A percentile compares a stretch with the other conserved stretches of the same genome.
Conservation (phyloP, 2,113 vertebrate genomes). For the Marcusenius ussheri region DNA sequence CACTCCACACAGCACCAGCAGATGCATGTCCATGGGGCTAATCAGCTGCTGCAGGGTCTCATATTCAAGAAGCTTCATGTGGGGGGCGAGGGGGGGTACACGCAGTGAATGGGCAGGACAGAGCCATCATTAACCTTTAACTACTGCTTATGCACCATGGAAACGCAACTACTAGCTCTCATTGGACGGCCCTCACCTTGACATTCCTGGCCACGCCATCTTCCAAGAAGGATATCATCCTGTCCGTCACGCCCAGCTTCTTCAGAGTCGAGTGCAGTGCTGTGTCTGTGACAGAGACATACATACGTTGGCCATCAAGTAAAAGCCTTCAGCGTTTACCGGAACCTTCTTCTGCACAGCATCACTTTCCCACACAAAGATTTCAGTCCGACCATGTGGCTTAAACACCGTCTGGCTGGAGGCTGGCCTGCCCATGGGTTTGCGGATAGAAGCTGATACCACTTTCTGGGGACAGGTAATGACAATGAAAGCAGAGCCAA, state of each 20-base stretch:
- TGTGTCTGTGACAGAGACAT: slow-evolving; percentile 58
- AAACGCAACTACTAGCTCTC: neutral
- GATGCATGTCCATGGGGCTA: neutral
- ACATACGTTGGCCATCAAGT: neutral
- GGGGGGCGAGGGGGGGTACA: neutral
- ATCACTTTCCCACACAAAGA: neutral
- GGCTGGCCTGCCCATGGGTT: neutral
- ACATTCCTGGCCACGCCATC: slow-evolving; percentile 65
- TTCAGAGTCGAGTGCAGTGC: slow-evolving; percentile 76
- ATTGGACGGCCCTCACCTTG: slow-evolving; percentile 58
- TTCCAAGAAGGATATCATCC: slow-evolving; percentile 64
- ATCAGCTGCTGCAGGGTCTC: neutral
- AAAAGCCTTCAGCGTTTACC: neutral
- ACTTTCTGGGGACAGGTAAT: neutral
- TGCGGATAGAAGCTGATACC: neutral
- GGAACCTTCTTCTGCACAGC: neutral
- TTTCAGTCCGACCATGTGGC: neutral
- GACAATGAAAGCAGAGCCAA: neutral
- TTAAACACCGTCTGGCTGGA: neutral
- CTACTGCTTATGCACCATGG: neutral
- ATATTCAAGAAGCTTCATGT: too few species aligned
- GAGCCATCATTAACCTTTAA: neutral
- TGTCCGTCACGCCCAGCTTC: slow-evolving; percentile 69
- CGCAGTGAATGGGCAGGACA: neutral
- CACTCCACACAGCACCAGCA: neutral